Conservation (phyloP, 2,888 invertebrate species). For the Temnothorax rugatulus region DNA sequence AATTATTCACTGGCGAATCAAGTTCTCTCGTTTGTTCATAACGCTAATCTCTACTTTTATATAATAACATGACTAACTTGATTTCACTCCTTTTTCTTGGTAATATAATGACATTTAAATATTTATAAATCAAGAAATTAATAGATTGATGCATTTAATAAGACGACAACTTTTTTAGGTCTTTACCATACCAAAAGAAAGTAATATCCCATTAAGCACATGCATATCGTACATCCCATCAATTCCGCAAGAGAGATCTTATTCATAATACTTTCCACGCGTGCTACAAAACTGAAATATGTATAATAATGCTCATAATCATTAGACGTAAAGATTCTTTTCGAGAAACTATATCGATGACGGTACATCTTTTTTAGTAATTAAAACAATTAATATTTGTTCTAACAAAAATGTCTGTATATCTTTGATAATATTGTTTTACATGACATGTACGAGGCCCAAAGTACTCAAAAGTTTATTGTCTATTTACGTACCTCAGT, state of each 20-base stretch:
- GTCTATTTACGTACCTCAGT: conserved; percentile 31
- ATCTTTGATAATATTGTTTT: background rate
- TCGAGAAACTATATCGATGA: background rate
- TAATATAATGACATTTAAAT: background rate
- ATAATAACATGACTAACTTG: background rate
- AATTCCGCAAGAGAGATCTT: conserved; percentile 79
- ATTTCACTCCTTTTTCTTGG: background rate
- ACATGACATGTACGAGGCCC: background rate
- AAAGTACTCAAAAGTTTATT: background rate
- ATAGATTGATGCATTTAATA: background rate
- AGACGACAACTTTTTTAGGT: background rate
- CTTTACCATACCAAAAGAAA: conserved; percentile 73
- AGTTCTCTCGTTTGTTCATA: too few species aligned
- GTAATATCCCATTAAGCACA: conserved; percentile 80
- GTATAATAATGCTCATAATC: background rate
- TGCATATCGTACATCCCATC: conserved; percentile 78
- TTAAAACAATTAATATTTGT: background rate
- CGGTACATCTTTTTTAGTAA: background rate
- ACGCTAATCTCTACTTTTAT: background rate
- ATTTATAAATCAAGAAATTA: background rate
- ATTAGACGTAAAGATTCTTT: background rate
- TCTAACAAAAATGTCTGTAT: background rate
- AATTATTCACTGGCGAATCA: too few species aligned
- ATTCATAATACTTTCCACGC: conserved; percentile 73
- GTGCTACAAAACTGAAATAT: conserved; percentile 71